Evolutionary conservation across 2,113 vertebrate species (phyloP).

Genomic region (Artemisiospiza belli): DNA sequence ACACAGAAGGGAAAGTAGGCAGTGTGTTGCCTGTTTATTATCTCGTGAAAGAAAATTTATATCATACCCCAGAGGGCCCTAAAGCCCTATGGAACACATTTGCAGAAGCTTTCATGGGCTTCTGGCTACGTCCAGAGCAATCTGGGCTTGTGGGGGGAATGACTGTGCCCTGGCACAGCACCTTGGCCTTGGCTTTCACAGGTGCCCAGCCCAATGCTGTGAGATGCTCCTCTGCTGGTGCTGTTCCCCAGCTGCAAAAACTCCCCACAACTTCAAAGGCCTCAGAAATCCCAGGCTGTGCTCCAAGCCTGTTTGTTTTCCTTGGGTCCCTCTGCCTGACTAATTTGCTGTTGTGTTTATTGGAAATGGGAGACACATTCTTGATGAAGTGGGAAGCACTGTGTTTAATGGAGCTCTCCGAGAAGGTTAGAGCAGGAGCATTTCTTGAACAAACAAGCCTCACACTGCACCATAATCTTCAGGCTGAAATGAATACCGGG

Average conservation of each 20-base stretch:
- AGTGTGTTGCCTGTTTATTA: not conserved
- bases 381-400: not conserved
- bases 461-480: not conserved
- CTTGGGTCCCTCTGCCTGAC: not conserved
- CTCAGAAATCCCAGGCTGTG: not conserved
- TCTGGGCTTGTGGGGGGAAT: not conserved
- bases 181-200: not conserved
- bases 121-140: not conserved
- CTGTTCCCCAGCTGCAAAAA: not conserved
- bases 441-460: slow-evolving; percentile 19
- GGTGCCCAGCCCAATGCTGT: fast-evolving
- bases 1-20: not conserved
- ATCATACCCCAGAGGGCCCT: not conserved
- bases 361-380: slow-evolving; percentile 45
- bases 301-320: slow-evolving; percentile 3
- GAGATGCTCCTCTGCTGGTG: not conserved
- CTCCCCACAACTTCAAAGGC: not conserved
- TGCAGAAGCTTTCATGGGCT: not conserved
- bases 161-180: not conserved
- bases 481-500: not conserved
- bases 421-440: not conserved
- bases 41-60: not conserved
- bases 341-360: slow-evolving; percentile 38
- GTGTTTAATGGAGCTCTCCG: not conserved
- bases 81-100: not conserved